phyloP scores from a whole-genome alignment of 2,113 vertebrate species.

The Amphilophus citrinellus region DNA sequence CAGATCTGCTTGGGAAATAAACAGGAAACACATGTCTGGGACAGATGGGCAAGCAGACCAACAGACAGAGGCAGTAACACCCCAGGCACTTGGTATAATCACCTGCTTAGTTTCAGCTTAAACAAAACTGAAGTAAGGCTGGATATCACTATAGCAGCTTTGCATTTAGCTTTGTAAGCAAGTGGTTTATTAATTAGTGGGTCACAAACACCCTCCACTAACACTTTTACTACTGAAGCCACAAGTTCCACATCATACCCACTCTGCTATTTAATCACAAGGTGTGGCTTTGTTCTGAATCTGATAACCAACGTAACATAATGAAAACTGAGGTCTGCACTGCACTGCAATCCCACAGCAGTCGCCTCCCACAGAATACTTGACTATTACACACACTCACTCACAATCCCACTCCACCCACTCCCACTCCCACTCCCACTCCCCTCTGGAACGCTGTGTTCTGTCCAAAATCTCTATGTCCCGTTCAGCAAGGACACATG shows the following conservation, averaged over 20 bases:
- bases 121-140: background rate
- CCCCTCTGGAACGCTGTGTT: background rate
- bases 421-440: slow-evolving; percentile 3
- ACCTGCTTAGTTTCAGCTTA: slow-evolving; percentile 25
- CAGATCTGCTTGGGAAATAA: slow-evolving; percentile 53
- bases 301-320: background rate
- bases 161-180: background rate
- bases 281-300: background rate
- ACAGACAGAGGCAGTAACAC: slow-evolving; percentile 16
- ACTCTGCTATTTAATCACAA: slow-evolving; percentile 8
- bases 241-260: background rate
- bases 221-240: background rate
- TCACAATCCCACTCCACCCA: slow-evolving; percentile 11
- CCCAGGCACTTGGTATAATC: background rate
- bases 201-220: background rate
- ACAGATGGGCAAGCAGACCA: slow-evolving; percentile 43
- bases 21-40: slow-evolving; percentile 59
- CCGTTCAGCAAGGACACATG: background rate
- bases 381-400: background rate
- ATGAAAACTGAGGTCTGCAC: background rate
- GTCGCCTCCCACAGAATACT: slow-evolving; percentile 2
- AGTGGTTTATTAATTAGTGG: background rate
- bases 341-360: background rate
- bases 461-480: background rate
- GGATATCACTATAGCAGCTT: background rate